These are phyloP conservation scores for Oryzias celebensis DNA, from an alignment of 2,113 vertebrate genomes.

Conservation along the genomic window DNA sequence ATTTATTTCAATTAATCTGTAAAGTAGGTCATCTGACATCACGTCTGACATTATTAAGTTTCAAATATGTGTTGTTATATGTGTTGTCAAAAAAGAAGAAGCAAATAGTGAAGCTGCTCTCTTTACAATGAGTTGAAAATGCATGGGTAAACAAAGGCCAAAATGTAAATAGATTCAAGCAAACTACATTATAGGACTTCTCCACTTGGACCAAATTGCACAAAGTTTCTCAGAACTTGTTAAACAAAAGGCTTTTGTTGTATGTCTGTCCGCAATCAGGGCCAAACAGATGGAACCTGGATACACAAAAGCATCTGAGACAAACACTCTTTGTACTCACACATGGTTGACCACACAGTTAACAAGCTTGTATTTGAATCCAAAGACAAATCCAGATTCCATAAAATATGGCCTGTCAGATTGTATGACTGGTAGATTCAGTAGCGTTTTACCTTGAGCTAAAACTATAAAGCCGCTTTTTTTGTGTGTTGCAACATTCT, in stretches of 20 bases:
- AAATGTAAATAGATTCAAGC: constrained; percentile 25
- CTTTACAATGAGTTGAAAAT: neutral
- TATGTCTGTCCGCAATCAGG: constrained; percentile 32
- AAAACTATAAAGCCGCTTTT: constrained; percentile 9
- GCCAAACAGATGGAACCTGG: constrained; percentile 19
- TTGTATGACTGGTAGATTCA: constrained; percentile 6
- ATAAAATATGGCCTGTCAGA: constrained; percentile 16
- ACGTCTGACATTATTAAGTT: neutral
- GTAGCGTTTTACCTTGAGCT: constrained; percentile 41
- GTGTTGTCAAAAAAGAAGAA: neutral
- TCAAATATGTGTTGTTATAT: neutral
- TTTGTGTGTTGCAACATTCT: neutral
- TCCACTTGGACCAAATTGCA: constrained; percentile 6
- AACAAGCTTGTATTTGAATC: constrained; percentile 46
- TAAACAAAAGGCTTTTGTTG: constrained; percentile 18
- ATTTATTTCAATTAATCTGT: neutral
- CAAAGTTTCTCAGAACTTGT: constrained; percentile 11
- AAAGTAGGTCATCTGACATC: neutral
- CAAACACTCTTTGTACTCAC: constrained; percentile 18
- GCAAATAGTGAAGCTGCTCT: neutral
- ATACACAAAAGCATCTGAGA: constrained; percentile 29
- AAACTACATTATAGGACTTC: constrained; percentile 17
- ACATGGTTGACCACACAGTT: constrained; percentile 7
- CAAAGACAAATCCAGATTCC: constrained; percentile 28
- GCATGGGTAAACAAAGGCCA: constrained; percentile 1